A percentile compares a stretch with the other conserved stretches of the same genome.
Evolutionary conservation across 2,888 invertebrate species (phyloP).

Genomic region (Trichogramma dendrolimi): DNA sequence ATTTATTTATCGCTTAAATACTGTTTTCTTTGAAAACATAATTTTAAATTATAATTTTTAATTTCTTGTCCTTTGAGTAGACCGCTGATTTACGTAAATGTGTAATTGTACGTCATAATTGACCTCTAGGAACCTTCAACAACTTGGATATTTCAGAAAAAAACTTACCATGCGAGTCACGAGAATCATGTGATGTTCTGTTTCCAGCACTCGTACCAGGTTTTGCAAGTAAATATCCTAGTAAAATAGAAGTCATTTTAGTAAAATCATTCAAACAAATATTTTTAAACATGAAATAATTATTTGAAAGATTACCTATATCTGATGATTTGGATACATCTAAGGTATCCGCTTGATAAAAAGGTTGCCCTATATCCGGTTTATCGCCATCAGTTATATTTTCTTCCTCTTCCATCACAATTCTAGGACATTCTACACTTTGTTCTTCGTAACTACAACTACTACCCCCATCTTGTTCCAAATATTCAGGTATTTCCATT

Average conservation of each 20-base stretch:
- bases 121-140: not conserved
- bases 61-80: too few relatives aligned
- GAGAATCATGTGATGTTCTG: conserved; percentile 49
- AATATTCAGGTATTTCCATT: conserved; percentile 59
- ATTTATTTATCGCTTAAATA: too few relatives aligned
- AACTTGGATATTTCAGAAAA: conserved; percentile 19
- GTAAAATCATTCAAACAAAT: conserved; percentile 2
- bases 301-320: conserved; percentile 40
- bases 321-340: conserved; percentile 45
- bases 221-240: conserved; percentile 51
- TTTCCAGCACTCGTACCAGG: conserved; percentile 50
- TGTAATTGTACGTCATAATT: too few relatives aligned
- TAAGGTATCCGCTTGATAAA: conserved; percentile 44
- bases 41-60: too few relatives aligned
- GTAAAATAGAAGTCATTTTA: conserved; percentile 5
- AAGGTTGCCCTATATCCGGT: conserved; percentile 49
- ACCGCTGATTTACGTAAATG: too few relatives aligned
- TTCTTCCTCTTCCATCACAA: conserved; percentile 43
- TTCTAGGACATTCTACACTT: conserved; percentile 45
- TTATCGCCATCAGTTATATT: conserved; percentile 47
- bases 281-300: not conserved
- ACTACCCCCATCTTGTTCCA: conserved; percentile 53
- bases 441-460: conserved; percentile 52
- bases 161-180: conserved; percentile 48
- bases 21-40: too few relatives aligned